Conservation (phyloP, 2,113 vertebrate species). For the Labeo catla region DNA sequence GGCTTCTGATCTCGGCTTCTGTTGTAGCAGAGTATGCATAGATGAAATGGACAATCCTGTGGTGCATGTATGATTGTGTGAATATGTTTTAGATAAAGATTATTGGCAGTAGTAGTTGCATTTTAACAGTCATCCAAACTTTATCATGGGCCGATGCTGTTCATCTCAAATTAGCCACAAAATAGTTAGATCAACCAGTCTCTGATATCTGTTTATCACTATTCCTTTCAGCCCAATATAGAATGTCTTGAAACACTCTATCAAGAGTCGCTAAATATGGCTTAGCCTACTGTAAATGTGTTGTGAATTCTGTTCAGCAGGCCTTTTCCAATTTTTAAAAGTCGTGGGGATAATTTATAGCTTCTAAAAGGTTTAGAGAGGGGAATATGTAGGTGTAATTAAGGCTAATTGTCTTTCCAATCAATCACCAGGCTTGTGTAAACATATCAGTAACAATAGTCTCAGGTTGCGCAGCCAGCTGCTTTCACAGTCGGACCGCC, state of each 20-base stretch:
- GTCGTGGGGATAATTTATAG: constrained; percentile 61
- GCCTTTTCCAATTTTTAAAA: constrained; percentile 44
- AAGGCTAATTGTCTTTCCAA: constrained; percentile 70
- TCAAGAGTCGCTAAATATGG: constrained; percentile 62
- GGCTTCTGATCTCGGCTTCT: constrained; percentile 69
- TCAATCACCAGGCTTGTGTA: constrained; percentile 68
- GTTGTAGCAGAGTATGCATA: constrained; percentile 30
- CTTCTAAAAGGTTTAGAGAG: constrained; percentile 54
- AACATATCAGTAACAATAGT: constrained; percentile 69
- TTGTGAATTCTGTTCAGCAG: constrained; percentile 26
- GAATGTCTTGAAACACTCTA: constrained; percentile 56
- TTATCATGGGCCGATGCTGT: background rate
- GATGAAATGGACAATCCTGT: constrained; percentile 28
- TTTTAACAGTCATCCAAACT: background rate
- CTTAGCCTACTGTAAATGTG: constrained; percentile 60
- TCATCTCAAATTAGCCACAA: background rate
- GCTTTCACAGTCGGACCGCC: constrained; percentile 62
- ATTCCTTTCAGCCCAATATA: constrained; percentile 60
- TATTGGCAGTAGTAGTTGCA: too few species aligned
- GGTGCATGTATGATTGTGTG: constrained; percentile 47
- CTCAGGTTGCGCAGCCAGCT: constrained; percentile 70
- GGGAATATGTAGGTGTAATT: constrained; percentile 72
- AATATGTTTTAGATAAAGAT: too few species aligned
- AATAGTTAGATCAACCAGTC: background rate
- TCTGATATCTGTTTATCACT: background rate